Evolutionary conservation across 2,888 invertebrate genomes (phyloP).

Genomic region (Cheilosia urbana): DNA sequence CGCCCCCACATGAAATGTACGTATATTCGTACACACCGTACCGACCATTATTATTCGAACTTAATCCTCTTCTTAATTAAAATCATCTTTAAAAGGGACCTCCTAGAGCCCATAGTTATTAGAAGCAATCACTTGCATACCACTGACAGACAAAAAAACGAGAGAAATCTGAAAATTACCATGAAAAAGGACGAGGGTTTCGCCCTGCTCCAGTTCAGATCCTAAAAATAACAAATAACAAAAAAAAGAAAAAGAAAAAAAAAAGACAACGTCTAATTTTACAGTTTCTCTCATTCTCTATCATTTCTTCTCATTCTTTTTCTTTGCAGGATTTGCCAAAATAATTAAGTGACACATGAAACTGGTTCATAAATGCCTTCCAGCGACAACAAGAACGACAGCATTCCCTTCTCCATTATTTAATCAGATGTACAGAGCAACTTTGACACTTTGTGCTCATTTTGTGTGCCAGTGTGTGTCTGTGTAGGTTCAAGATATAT

Average conservation of each 20-base stretch:
- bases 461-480: conserved; percentile 15
- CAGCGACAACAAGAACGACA: conserved; percentile 46
- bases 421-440: conserved; percentile 67
- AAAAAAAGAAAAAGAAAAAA: conserved; percentile 20
- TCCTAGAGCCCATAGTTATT: neutral
- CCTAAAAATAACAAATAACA: neutral
- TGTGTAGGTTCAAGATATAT: conserved; percentile 10
- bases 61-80: conserved; percentile 23
- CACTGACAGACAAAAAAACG: neutral
- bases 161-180: conserved; percentile 35
- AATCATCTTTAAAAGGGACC: neutral
- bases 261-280: conserved; percentile 39
- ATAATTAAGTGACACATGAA: conserved; percentile 72
- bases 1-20: neutral
- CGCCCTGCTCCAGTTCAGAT: neutral
- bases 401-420: conserved; percentile 54
- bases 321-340: conserved; percentile 68
- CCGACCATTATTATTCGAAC: neutral
- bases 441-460: conserved; percentile 71
- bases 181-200: conserved; percentile 25
- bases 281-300: conserved; percentile 39
- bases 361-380: conserved; percentile 72
- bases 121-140: conserved; percentile 26
- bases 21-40: neutral
- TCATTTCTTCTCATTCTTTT: conserved; percentile 26